Conservation (phyloP, 2,888 invertebrate species). For the Bembecia ichneumoniformis region DNA sequence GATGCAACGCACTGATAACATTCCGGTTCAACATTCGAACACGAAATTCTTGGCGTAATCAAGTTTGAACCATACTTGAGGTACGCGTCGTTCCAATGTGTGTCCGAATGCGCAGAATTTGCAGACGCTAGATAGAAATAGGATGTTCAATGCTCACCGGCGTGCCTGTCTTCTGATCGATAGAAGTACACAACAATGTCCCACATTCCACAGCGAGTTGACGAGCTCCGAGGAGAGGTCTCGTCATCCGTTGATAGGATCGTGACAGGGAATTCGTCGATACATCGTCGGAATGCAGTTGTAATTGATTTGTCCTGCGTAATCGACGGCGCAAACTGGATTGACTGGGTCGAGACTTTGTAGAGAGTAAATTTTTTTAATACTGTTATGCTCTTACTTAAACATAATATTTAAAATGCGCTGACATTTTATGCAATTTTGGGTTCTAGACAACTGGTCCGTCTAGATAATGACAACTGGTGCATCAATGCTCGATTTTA, state of each 20-base stretch:
- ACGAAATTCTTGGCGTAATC: slow-evolving; percentile 60
- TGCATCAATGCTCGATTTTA: too few species aligned
- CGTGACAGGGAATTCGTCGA: slow-evolving; percentile 68
- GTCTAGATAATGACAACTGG: too few species aligned
- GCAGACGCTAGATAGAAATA: slow-evolving; percentile 53
- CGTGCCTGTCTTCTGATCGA: slow-evolving; percentile 37
- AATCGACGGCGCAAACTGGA: slow-evolving; percentile 52
- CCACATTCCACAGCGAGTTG: slow-evolving; percentile 40
- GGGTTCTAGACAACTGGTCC: too few species aligned
- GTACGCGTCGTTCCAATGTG: slow-evolving; percentile 43
- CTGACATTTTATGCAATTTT: too few species aligned
- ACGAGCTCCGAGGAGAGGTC: slow-evolving; percentile 45
- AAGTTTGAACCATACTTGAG: slow-evolving; percentile 47
- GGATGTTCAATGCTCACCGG: slow-evolving; percentile 50
- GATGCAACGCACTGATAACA: slow-evolving; percentile 65
- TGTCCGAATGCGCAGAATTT: slow-evolving; percentile 56
- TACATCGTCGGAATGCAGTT: slow-evolving; percentile 58
- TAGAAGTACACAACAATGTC: slow-evolving; percentile 29
- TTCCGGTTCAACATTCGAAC: slow-evolving; percentile 61
- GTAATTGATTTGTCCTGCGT: slow-evolving; percentile 71
- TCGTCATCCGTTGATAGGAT: slow-evolving; percentile 56
- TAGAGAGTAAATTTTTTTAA: too few species aligned
- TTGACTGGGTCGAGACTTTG: slow-evolving; percentile 44
- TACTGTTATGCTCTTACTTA: too few species aligned
- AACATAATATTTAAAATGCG: too few species aligned